These are phyloP conservation scores for Mustelus asterias DNA, from an alignment of 2,113 vertebrate genomes.

Conservation along the genomic window DNA sequence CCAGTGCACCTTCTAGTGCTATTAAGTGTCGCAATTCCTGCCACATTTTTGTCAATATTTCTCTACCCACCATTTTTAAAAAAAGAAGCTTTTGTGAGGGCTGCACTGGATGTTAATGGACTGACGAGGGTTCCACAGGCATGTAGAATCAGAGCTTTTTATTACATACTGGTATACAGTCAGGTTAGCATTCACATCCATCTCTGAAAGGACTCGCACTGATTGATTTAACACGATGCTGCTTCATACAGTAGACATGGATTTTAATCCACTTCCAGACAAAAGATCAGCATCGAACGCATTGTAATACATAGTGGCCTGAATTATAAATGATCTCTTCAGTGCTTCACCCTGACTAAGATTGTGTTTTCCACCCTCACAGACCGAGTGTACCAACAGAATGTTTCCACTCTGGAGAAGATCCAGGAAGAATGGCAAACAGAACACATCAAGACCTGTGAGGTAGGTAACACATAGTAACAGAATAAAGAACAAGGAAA, in stretches of 20 bases:
- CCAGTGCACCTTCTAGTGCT: neutral
- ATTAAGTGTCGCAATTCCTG: neutral
- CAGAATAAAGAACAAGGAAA: no score
- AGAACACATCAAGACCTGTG: constrained; percentile 75
- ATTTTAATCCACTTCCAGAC: neutral
- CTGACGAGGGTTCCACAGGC: no score
- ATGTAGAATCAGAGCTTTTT: neutral
- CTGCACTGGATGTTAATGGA: no score
- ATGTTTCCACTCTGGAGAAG: constrained; percentile 60
- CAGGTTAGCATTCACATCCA: neutral
- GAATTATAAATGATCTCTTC: neutral
- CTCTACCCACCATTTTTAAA: no score
- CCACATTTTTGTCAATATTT: no score
- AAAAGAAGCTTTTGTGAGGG: no score
- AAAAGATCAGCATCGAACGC: neutral
- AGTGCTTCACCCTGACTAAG: neutral
- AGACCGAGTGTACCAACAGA: constrained; percentile 76
- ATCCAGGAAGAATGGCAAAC: constrained; percentile 79
- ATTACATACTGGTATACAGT: neutral
- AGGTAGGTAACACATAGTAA: constrained; percentile 56
- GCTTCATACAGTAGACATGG: neutral
- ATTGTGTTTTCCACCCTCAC: neutral
- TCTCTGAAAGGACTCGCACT: neutral
- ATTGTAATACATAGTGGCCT: neutral
- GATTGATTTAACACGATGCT: neutral